A percentile compares a stretch with the other conserved stretches of the same genome.
Conservation (phyloP, 2,888 invertebrate genomes). For the Phyllotreta striolata region DNA sequence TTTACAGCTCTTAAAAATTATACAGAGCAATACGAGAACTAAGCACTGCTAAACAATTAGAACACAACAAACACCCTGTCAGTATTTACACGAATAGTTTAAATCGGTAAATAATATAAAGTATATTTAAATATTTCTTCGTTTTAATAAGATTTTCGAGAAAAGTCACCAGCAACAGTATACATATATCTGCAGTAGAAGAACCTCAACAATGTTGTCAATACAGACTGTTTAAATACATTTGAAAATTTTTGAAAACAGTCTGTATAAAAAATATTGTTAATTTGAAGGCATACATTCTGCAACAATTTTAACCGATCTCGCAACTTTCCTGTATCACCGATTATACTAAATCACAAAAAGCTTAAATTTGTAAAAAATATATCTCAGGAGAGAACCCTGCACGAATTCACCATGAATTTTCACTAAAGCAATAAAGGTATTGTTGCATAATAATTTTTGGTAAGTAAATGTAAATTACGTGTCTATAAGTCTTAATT, state of each 20-base stretch:
- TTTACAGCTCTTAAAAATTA: slow-evolving; percentile 24
- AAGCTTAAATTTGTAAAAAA: slow-evolving; percentile 25
- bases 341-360: slow-evolving; percentile 25
- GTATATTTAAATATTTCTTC: not conserved
- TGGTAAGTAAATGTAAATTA: too few species aligned
- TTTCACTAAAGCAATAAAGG: slow-evolving; percentile 8
- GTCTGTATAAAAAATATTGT: not conserved
- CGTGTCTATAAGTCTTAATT: too few species aligned
- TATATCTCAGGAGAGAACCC: slow-evolving; percentile 23
- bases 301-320: slow-evolving; percentile 10
- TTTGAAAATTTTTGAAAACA: too few species aligned
- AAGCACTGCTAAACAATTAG: slow-evolving; percentile 13
- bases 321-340: slow-evolving; percentile 14
- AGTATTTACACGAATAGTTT: slow-evolving; percentile 18
- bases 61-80: slow-evolving; percentile 17
- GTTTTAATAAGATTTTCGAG: slow-evolving; percentile 1
- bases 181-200: not conserved
- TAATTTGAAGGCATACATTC: slow-evolving; percentile 4
- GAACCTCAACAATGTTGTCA: too few species aligned
- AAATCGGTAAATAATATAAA: not conserved
- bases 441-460: slow-evolving; percentile 2
- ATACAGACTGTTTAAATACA: too few species aligned
- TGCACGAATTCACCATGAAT: slow-evolving; percentile 22
- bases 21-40: slow-evolving; percentile 15
- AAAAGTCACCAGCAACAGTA: slow-evolving; percentile 8